Evolutionary conservation across 2,888 invertebrate species (phyloP).

Genomic region (Apamea crenata): DNA sequence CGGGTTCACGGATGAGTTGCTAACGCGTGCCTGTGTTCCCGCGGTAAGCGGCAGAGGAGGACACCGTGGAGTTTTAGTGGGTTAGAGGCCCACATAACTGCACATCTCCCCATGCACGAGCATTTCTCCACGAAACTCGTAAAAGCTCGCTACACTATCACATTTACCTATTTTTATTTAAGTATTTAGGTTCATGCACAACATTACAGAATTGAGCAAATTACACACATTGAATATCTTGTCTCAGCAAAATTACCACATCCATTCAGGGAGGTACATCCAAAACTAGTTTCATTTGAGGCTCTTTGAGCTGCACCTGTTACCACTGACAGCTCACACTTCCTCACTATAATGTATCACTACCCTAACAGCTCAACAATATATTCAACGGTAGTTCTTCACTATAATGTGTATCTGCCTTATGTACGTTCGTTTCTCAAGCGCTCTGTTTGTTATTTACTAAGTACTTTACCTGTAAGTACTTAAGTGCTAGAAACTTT

Average conservation of each 20-base stretch:
- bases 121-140: no score
- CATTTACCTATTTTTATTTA: no score
- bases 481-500: conserved; percentile 24
- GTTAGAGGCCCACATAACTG: no score
- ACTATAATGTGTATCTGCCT: conserved; percentile 19
- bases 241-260: conserved; percentile 20
- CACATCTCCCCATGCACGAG: no score
- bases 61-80: no score
- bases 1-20: no score
- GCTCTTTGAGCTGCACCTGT: conserved; percentile 50
- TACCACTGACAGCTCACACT: conserved; percentile 35
- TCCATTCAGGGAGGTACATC: conserved; percentile 22
- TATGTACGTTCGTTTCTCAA: conserved; percentile 11
- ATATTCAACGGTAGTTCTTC: conserved; percentile 36
- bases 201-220: not conserved
- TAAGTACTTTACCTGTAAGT: conserved; percentile 25
- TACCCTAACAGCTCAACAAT: conserved; percentile 36
- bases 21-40: no score
- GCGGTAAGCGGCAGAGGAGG: no score
- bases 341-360: conserved; percentile 50
- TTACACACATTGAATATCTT: not conserved
- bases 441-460: conserved; percentile 31
- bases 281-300: conserved; percentile 39
- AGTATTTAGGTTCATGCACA: no score
- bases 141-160: no score